Percentiles rank a stretch among this genome's conserved stretches.
Conservation (phyloP, 2,888 invertebrate species). For the Smittia aterrima region DNA sequence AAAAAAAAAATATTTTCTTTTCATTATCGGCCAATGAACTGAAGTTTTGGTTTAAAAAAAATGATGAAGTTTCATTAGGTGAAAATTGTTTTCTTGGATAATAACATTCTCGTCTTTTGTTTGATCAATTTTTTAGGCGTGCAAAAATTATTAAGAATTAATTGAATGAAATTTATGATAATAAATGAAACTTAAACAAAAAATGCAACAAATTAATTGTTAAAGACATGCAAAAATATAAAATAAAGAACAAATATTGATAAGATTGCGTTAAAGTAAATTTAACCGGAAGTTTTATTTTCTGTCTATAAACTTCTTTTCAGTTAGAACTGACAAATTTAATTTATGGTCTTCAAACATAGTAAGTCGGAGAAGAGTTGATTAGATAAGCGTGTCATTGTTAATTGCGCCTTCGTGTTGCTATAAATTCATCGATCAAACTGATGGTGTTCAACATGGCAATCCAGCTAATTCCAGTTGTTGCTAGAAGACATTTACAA, state of each 20-base stretch:
- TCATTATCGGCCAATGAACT: no score
- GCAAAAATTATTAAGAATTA: neutral
- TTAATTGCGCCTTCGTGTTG: neutral
- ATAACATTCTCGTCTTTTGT: no score
- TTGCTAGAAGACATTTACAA: no score
- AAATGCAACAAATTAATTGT: neutral
- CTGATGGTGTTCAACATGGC: neutral
- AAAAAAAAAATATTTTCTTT: no score
- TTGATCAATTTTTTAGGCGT: neutral
- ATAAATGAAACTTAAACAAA: neutral
- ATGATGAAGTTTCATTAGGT: no score
- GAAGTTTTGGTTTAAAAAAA: no score
- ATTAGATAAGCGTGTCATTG: neutral
- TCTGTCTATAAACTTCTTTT: neutral
- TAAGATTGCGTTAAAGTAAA: constrained; percentile 10
- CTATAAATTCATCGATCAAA: constrained; percentile 11
- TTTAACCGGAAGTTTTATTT: neutral
- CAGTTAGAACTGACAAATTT: neutral
- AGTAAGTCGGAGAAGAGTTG: neutral
- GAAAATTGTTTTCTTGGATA: no score
- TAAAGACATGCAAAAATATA: constrained; percentile 4
- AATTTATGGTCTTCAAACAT: neutral
- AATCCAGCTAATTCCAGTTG: neutral
- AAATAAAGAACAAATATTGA: neutral
- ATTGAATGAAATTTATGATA: neutral